Evolutionary conservation across 2,888 invertebrate genomes (phyloP), one percentile per base, ranked within the genome.

Genomic region (Metacarcinus magister): DNA sequence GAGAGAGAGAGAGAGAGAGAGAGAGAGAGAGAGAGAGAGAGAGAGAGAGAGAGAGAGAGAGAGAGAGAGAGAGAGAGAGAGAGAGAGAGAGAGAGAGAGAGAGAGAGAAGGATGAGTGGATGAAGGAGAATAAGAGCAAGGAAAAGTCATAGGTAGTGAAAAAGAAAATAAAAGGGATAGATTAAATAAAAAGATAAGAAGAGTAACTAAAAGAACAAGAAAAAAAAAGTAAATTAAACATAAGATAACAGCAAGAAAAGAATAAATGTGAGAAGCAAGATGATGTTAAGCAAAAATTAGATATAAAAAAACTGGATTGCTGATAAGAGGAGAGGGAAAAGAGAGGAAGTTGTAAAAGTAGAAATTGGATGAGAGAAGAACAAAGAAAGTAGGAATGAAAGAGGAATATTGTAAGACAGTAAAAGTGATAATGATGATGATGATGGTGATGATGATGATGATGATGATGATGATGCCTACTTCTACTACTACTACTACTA

Each of bases 21-120:
- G 60, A 67, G 67, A 67, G 67, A 67, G 67, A 67, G 67, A 67
- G 67, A 67, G 67, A 67, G 67, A 67, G 67, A 67, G 67, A 67
- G 67, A 67, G 67, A 67, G 67, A n/a, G 44, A 44, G 43, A 48
- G n/a, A 44, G 91, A 91, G 48, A 48, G 48, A 48, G 44, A 44
- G 44, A 43, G 48, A 91, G 43, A 91, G 91, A n/a, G n/a, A 91
- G 91, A 82, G 28, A 82, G 82, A 44, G 44, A 82, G 82, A 82
- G 82, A 82, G 43, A 91, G 44, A 48, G 48, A 91, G 82, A 32
- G 28, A 82, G 32, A 82, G 82, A 82, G 32, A 82, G 28, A 82
- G 32, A 28, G 28, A 82, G 32, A 82, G 28, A 82, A 32, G 32
- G 5, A 82, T 8, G 32, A 32, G 13, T 13, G 0, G 8, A 82